A percentile compares a stretch with the other conserved stretches of the same genome.
Conservation (phyloP, 2,888 invertebrate species). For the Caenorhabditis sp. region DNA sequence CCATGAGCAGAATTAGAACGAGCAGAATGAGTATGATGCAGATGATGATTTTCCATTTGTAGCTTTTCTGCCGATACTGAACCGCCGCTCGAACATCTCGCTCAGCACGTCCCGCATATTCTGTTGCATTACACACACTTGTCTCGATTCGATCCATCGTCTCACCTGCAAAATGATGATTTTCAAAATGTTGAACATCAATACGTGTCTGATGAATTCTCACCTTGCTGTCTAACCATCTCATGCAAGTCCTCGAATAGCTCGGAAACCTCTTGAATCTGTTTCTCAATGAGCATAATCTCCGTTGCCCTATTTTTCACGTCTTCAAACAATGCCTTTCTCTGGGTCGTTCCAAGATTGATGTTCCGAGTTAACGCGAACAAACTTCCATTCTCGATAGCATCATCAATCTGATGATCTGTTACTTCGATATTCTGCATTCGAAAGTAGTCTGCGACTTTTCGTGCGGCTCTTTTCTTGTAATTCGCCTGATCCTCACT, state of each 20-base stretch:
- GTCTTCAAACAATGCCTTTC: conserved; percentile 50
- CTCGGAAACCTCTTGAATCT: conserved; percentile 53
- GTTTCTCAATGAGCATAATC: conserved; percentile 48
- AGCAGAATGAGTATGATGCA: conserved; percentile 15
- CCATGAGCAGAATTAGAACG: conserved; percentile 8
- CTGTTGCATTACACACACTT: conserved; percentile 50
- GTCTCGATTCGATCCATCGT: conserved; percentile 67
- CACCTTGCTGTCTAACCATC: conserved; percentile 48
- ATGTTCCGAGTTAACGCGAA: conserved; percentile 37
- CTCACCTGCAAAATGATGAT: conserved; percentile 55
- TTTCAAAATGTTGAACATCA: background rate
- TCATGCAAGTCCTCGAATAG: conserved; percentile 53
- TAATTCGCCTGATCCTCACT: conserved; percentile 50
- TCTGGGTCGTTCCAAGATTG: conserved; percentile 39
- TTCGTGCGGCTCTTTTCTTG: conserved; percentile 33
- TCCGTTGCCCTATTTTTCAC: conserved; percentile 43
- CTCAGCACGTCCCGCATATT: conserved; percentile 59
- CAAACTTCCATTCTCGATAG: conserved; percentile 54
- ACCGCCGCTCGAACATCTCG: conserved; percentile 62
- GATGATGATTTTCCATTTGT: conserved; percentile 40
- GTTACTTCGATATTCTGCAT: conserved; percentile 56
- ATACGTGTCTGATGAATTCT: background rate
- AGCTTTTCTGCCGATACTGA: conserved; percentile 16
- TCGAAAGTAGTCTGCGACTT: conserved; percentile 45
- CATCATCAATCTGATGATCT: conserved; percentile 39